Evolutionary conservation across 1,140 invertebrate genomes (phyloP).

Genomic region (Coptotermes formosanus): DNA sequence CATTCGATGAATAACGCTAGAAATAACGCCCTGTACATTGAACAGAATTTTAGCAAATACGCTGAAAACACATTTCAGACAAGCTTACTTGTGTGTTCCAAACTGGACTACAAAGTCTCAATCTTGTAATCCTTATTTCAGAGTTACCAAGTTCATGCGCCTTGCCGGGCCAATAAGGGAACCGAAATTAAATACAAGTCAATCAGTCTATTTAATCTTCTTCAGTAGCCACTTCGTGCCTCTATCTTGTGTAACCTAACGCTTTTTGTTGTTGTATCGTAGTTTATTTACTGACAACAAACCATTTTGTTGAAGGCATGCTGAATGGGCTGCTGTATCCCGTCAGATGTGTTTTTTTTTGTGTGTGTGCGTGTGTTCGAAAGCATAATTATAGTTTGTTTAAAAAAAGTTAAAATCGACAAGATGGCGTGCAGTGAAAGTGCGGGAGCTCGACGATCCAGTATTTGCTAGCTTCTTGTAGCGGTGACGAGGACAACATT

Average conservation of each 20-base stretch:
- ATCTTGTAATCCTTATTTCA: not conserved
- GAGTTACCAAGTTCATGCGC: not conserved
- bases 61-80: too few relatives aligned
- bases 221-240: not conserved
- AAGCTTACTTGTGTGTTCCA: too few relatives aligned
- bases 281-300: constrained; percentile 14
- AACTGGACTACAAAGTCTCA: not conserved
- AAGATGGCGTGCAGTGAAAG: not conserved
- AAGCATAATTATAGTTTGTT: not conserved
- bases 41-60: too few relatives aligned
- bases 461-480: not conserved
- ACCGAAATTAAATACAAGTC: not conserved
- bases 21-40: too few relatives aligned
- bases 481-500: not conserved
- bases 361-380: not conserved
- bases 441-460: not conserved
- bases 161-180: not conserved
- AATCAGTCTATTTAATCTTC: not conserved
- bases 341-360: not conserved
- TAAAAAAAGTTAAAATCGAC: not conserved
- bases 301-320: not conserved
- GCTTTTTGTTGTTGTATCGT: not conserved
- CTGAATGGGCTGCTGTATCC: not conserved
- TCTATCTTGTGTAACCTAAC: not conserved
- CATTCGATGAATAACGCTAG: too few relatives aligned